Base-by-base conservation (phyloP, 35 echinoderm and acorn worm species). In the Stichopus chloronotus region DNA sequence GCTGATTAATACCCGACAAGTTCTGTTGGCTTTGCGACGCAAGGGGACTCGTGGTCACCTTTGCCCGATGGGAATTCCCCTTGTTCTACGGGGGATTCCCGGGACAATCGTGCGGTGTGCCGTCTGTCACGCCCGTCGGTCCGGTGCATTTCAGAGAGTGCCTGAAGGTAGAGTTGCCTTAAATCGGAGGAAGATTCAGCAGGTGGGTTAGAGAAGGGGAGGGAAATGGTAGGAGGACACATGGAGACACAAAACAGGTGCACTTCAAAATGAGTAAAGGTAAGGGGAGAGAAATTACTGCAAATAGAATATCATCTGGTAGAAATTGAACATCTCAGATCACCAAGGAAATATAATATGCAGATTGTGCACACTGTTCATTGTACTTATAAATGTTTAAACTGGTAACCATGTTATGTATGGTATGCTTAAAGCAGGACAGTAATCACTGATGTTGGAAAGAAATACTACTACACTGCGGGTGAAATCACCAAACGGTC, bases 141-240 rank as follows among this genome's bases (percentile, higher is more conserved):
- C 24, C 22, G 55, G 56, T 58, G 82, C 82, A 85, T 85, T 85
- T 85, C 55, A 58, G 82, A 85, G 82, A 58, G 9, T 10, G 82
- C 82, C 52, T 85, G 82, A 20, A 85, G 53, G 82, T 85, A 85
- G 57, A 85, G 82, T 58, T 85, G 55, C 82, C 82, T 85, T 85
- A 8, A 85, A 85, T 58, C 58, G 54, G 82, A 85, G 55, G 82
- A 85, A 85, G 57, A 85, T 85, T 85, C 58, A 85, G 82, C 58
- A 58, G 57, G 4, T 8, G 11, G n/a, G 52, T 78, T 43, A 43
- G 30, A 74, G 19, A 65, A 65, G 19, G 5, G 61, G 61, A n/a
- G 82, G 82, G 24, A 85, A 78, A 85, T 9, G 82, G 56, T 85
- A 78, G 2, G 2, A 21, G 76, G 52, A 12, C 23, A 23, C 55